A percentile compares a stretch with the other conserved stretches of the same genome.
phyloP scores from a whole-genome alignment of 1,140 invertebrate genomes.

The Heliconius nattereri region DNA sequence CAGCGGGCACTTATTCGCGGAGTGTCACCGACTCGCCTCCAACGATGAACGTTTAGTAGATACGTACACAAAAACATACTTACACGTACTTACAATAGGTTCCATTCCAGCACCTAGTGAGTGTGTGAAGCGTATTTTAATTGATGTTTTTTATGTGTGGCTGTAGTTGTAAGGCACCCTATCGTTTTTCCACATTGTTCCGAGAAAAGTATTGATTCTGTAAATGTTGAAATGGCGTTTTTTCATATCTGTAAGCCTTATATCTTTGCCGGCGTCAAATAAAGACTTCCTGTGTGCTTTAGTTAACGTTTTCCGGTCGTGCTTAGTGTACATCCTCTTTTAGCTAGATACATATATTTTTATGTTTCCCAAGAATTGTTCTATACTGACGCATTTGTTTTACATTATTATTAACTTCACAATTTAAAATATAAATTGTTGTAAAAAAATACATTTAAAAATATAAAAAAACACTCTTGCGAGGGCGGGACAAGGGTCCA shows the following conservation, averaged over 20 bases:
- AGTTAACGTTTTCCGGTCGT: slow-evolving; percentile 45
- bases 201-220: slow-evolving; percentile 62
- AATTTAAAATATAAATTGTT: too few species aligned
- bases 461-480: too few species aligned
- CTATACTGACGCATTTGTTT: not conserved
- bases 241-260: slow-evolving; percentile 52
- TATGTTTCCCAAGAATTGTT: slow-evolving; percentile 8
- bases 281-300: slow-evolving; percentile 67
- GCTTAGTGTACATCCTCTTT: slow-evolving; percentile 41
- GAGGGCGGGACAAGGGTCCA: too few species aligned
- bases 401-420: not conserved
- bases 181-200: slow-evolving; percentile 71
- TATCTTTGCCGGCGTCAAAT: slow-evolving; percentile 68
- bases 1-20: slow-evolving; percentile 36
- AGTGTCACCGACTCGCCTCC: slow-evolving; percentile 36
- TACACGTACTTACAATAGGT: not conserved
- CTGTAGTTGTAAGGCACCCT: slow-evolving; percentile 48
- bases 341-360: slow-evolving; percentile 11
- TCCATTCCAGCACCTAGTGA: not conserved
- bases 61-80: not conserved
- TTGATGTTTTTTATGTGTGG: slow-evolving; percentile 22
- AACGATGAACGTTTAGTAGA: slow-evolving; percentile 22
- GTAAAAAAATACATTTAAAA: too few species aligned
- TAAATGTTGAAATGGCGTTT: slow-evolving; percentile 55
- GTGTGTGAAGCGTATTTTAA: slow-evolving; percentile 11